Conservation (phyloP, 2,113 vertebrate species). For the Psophia crepitans region DNA sequence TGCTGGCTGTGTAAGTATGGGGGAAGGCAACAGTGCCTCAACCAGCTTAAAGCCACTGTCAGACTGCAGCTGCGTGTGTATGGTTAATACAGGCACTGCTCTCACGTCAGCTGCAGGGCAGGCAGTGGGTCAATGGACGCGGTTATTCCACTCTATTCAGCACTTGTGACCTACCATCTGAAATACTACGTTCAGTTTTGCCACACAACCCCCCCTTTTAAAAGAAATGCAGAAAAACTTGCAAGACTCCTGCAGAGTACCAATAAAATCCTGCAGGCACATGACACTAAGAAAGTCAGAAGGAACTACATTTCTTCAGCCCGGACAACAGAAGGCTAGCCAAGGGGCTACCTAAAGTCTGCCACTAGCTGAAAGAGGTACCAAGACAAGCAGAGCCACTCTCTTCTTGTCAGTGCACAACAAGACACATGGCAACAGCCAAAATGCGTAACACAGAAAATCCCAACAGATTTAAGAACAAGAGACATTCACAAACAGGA, state of each 20-base stretch:
- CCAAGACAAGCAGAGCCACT: background rate
- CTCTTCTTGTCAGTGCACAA: background rate
- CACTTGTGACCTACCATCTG: background rate
- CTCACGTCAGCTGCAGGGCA: accelerated
- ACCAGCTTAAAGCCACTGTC: background rate
- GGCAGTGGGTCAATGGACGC: accelerated
- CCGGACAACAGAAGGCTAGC: background rate
- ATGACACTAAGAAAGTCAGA: background rate
- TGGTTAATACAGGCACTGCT: background rate
- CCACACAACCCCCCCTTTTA: too few species aligned
- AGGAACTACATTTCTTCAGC: background rate
- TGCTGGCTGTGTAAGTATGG: accelerated
- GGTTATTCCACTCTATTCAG: background rate
- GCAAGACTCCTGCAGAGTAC: background rate
- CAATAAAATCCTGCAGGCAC: background rate
- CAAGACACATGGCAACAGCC: background rate
- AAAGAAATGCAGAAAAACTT: background rate
- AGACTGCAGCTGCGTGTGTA: too few species aligned
- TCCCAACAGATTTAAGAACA: accelerated
- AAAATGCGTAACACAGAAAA: background rate
- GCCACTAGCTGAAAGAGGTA: background rate
- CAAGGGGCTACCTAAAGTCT: background rate
- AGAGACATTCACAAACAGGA: background rate
- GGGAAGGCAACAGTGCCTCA: background rate
- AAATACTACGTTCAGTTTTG: background rate